Conservation (phyloP, 2,113 vertebrate genomes). For the Malurus elegans region DNA sequence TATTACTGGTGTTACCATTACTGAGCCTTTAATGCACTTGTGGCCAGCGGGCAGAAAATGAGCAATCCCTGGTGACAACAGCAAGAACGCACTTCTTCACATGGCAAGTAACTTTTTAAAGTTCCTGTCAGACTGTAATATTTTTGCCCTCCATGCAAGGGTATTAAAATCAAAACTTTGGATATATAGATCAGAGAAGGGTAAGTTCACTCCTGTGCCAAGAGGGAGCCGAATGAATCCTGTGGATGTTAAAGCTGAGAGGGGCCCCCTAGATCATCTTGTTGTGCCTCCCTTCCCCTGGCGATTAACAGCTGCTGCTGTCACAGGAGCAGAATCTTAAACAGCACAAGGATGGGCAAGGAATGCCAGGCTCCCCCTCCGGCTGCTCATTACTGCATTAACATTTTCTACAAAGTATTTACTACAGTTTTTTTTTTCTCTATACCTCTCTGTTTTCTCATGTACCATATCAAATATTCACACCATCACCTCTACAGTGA, state of each 20-base stretch:
- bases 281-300: constrained; percentile 5
- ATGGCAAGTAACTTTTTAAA: background rate
- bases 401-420: background rate
- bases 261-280: constrained; percentile 25
- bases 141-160: constrained; percentile 13
- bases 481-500: background rate
- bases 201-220: background rate
- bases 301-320: background rate
- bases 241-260: background rate
- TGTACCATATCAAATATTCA: background rate
- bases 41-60: constrained; percentile 35
- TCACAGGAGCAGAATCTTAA: constrained; percentile 21
- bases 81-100: background rate
- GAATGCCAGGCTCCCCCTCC: background rate
- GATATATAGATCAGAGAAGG: constrained; percentile 12
- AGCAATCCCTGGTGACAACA: constrained; percentile 13
- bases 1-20: constrained; percentile 41
- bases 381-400: background rate
- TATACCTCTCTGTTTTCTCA: background rate
- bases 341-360: background rate
- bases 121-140: constrained; percentile 11
- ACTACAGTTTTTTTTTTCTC: background rate
- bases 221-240: background rate
- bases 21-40: constrained; percentile 48
- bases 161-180: constrained; percentile 48